These are phyloP conservation scores for Sebastes schlegelii DNA, from an alignment of 2,113 vertebrate genomes.

Conservation along the genomic window DNA sequence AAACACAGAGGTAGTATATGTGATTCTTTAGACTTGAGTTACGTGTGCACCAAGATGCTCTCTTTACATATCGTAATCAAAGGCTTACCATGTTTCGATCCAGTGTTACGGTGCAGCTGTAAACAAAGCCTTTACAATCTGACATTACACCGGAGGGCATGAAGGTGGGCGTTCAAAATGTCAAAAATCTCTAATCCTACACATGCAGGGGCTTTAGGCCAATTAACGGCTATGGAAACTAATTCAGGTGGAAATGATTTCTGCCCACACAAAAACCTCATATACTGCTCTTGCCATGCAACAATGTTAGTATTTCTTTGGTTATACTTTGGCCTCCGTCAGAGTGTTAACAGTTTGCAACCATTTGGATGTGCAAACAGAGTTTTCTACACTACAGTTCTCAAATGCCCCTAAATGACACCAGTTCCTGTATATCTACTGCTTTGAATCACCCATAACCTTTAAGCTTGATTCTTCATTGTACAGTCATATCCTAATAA, in stretches of 20 bases:
- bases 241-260: slow-evolving; percentile 53
- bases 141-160: background rate
- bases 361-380: background rate
- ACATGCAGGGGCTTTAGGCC: slow-evolving; percentile 26
- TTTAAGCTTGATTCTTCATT: background rate
- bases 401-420: background rate
- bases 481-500: background rate
- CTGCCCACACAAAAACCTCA: slow-evolving; percentile 50
- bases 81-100: background rate
- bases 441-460: background rate
- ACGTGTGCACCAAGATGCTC: background rate
- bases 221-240: slow-evolving; percentile 49
- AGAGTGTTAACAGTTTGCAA: background rate
- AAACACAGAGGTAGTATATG: slow-evolving; percentile 12
- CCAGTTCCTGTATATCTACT: background rate
- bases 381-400: background rate
- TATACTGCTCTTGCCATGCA: background rate
- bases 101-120: background rate
- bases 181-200: slow-evolving; percentile 2
- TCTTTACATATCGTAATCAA: background rate
- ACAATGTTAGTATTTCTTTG: background rate
- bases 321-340: background rate
- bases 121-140: slow-evolving; percentile 1
- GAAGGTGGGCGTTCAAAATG: slow-evolving; percentile 49
- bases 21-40: slow-evolving; percentile 23